Evolutionary conservation across 2,797 vertebrate genomes (phyloP), one percentile per base, ranked within the genome.

Genomic region (Poecilia picta): DNA sequence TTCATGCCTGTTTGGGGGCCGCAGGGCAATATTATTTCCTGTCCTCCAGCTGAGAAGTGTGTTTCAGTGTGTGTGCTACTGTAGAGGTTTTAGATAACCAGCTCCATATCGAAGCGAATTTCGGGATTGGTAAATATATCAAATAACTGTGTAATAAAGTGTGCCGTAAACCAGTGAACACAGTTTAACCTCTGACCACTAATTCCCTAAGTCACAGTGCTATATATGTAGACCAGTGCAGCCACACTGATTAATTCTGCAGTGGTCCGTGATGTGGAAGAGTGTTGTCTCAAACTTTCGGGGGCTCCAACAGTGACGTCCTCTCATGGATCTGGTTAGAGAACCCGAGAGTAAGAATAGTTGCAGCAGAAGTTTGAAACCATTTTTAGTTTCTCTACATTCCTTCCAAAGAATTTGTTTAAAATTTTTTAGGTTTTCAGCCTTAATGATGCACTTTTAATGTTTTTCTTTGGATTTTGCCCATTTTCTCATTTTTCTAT

Each of bases 21-120:
- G 86, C 93, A 93, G 93, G 92, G 94, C 92, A 94, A 95, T 95
- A 94, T 95, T 93, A 94, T 87, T 91, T 92, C 90, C 90, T 82
- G 72, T 90, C 89, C 83, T 93, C 82, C 89, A 92, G 82, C 84
- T 90, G 87, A 89, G 81, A 83, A 85, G 79, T 87, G 83, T 85
- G 59, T 79, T 46, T 75, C 68, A 57, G 72, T 36, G 51, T 78
- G 74, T 43, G 49, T 23, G 76, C 77, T 78, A 78, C 76, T 74
- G 73, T 71, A 79, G 81, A 82, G 88, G 83, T 85, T 92, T 89
- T 85, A 87, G 89, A 89, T 89, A 88, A 91, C 79, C 79, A 85
- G 80, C 74, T 87, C 66, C 68, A 85, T 91, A 89, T 85, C 77
- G 77, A 82, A 66, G 76, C 76, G 79, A 79, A 89, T 89, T 64